A percentile compares a stretch with the other conserved stretches of the same genome.
Conservation (phyloP, 2,888 invertebrate species). For the Aquatica leii region DNA sequence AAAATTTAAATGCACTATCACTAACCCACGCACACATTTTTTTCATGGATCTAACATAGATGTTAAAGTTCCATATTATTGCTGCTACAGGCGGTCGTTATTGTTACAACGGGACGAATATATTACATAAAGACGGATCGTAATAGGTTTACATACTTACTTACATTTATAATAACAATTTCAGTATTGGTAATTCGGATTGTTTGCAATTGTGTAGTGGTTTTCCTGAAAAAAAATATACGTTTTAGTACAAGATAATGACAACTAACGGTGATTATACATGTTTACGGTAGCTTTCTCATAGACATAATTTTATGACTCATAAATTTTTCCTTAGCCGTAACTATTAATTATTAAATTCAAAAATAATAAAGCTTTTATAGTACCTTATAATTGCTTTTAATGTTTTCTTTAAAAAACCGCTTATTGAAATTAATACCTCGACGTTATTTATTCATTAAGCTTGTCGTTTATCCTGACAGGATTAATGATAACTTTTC, state of each 20-base stretch:
- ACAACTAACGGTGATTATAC: background rate
- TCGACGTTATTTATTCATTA: too few species aligned
- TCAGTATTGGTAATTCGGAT: constrained; percentile 7
- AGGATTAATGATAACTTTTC: too few species aligned
- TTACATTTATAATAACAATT: constrained; percentile 9
- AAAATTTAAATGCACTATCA: constrained; percentile 13
- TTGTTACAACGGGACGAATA: constrained; percentile 33
- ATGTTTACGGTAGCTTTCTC: background rate
- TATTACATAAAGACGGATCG: constrained; percentile 32
- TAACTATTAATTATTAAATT: constrained; percentile 14
- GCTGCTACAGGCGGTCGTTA: constrained; percentile 20
- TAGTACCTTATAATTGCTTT: background rate
- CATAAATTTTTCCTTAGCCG: constrained; percentile 14
- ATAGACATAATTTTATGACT: constrained; percentile 2
- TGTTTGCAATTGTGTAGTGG: background rate
- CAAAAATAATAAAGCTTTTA: constrained; percentile 15
- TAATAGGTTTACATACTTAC: constrained; percentile 24
- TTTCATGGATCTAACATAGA: background rate
- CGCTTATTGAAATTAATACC: background rate
- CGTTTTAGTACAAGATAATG: background rate
- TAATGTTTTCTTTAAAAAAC: background rate
- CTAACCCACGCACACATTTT: constrained; percentile 4
- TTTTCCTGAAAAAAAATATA: constrained; percentile 15
- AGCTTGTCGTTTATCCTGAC: too few species aligned
- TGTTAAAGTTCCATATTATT: constrained; percentile 10